Evolutionary conservation across 2,888 invertebrate genomes (phyloP), one percentile per base, ranked within the genome.

Genomic region (Crematogaster levior): DNA sequence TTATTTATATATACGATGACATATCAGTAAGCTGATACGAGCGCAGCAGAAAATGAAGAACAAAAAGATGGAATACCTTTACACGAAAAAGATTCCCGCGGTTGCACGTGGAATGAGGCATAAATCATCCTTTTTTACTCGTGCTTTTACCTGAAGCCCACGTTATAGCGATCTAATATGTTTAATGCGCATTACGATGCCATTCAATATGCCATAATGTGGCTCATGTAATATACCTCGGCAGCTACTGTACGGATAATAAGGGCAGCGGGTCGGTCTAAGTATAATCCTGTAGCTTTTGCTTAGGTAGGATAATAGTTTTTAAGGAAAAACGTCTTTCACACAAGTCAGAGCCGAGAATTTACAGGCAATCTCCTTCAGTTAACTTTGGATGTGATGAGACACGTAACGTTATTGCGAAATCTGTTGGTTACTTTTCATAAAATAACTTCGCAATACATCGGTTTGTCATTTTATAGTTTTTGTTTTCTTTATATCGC

Each of bases 171-270:
- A 63, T 65, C 84, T 84, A 75, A 88, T 83, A 82, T 65, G 84
- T 84, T 84, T 81, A 86, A 87, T 73, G 84, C 53, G 46, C 53
- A 40, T 68, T 63, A 70, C 65, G 81, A 70, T 75, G 74, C 68
- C 81, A 83, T 88, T 86, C 87, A 72, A 86, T 84, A 68, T 73
- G 61, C 61, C 60, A 65, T 84, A 81, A 85, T 81, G 66, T 58
- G 73, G 24, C 48, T 10, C 24, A 27, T 21, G 81, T 83, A 84
- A 85, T 85, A 75, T 60, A 81, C 53, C 63, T 46, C 21, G 43
- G 24, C 63, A 51, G 48, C 48, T 51, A 48, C 51, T 27, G 37
- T 43, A n/a, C 37, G 61, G 77, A 80, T 81, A 63, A 85, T 85
- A 77, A 82, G 74, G 61, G 24, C 68, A 63, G 61, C 70, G 15